A percentile compares a stretch with the other conserved stretches of the same genome.
Conservation (phyloP, 2,113 vertebrate species). For the Serilophus lunatus region DNA sequence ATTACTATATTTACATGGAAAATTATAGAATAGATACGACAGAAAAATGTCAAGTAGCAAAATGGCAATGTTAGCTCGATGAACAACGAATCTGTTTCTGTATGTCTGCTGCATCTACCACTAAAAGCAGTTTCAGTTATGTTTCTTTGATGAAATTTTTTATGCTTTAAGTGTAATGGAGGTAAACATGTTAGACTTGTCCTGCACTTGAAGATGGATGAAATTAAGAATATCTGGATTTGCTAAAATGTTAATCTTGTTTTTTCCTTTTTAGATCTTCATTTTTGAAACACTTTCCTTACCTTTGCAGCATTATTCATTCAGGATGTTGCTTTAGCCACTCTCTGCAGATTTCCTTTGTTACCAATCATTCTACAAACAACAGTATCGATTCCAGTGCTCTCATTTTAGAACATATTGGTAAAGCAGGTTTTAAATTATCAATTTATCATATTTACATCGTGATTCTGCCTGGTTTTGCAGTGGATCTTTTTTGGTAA, state of each 20-base stretch:
- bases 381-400: background rate
- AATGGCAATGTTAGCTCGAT: background rate
- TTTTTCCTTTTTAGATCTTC: background rate
- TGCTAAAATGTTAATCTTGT: background rate
- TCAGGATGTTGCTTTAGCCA: background rate
- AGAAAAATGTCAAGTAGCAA: background rate
- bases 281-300: background rate
- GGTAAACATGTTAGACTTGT: background rate
- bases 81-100: background rate
- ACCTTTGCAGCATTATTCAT: background rate
- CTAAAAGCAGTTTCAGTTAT: background rate
- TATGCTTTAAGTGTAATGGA: background rate
- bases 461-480: background rate
- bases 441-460: background rate
- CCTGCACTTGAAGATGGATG: background rate
- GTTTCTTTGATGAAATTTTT: background rate
- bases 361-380: background rate
- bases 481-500: background rate
- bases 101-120: background rate
- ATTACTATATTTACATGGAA: background rate
- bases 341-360: background rate
- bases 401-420: background rate
- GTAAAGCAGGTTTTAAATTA: background rate
- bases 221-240: background rate
- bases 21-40: background rate